Conservation (phyloP, 2,888 invertebrate genomes). For the Drosophila nr. perissopoda region DNA sequence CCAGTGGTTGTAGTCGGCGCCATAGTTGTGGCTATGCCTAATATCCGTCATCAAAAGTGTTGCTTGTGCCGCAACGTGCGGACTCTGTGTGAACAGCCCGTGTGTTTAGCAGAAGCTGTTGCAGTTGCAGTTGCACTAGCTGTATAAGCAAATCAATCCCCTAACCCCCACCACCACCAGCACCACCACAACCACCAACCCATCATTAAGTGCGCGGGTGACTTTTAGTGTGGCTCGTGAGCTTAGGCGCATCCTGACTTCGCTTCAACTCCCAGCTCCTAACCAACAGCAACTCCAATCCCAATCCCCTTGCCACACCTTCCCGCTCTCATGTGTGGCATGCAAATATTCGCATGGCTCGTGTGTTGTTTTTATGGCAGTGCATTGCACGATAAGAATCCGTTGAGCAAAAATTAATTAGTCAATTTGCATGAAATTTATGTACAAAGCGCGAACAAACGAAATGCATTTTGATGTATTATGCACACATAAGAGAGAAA, state of each 20-base stretch:
- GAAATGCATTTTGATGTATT: slow-evolving; percentile 64
- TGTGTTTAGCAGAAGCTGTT: not conserved
- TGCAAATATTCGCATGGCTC: slow-evolving; percentile 46
- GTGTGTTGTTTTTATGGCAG: slow-evolving; percentile 52
- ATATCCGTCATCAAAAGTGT: slow-evolving; percentile 77
- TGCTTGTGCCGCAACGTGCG: slow-evolving; percentile 55
- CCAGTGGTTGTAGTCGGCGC: slow-evolving; percentile 33
- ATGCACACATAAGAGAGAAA: slow-evolving; percentile 29
- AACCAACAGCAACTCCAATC: slow-evolving; percentile 3
- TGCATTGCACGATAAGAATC: slow-evolving; percentile 78
- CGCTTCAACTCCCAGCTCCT: slow-evolving; percentile 6
- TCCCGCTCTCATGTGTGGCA: slow-evolving; percentile 9
- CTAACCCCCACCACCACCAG: not conserved
- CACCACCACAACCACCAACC: not conserved
- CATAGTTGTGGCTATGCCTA: slow-evolving; percentile 73
- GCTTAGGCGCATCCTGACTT: slow-evolving; percentile 49
- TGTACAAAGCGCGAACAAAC: slow-evolving; percentile 78
- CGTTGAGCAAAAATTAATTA: slow-evolving; percentile 81
- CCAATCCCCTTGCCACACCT: not conserved
- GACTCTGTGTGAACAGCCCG: slow-evolving; percentile 6
- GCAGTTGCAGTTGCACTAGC: not conserved
- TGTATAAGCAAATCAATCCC: not conserved
- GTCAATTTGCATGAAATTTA: slow-evolving; percentile 82
- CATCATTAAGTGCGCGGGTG: slow-evolving; percentile 56
- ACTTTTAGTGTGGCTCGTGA: slow-evolving; percentile 29